These are phyloP conservation scores for Drosophila atroscutellata DNA, from an alignment of 2,888 invertebrate genomes.

Conservation along the genomic window DNA sequence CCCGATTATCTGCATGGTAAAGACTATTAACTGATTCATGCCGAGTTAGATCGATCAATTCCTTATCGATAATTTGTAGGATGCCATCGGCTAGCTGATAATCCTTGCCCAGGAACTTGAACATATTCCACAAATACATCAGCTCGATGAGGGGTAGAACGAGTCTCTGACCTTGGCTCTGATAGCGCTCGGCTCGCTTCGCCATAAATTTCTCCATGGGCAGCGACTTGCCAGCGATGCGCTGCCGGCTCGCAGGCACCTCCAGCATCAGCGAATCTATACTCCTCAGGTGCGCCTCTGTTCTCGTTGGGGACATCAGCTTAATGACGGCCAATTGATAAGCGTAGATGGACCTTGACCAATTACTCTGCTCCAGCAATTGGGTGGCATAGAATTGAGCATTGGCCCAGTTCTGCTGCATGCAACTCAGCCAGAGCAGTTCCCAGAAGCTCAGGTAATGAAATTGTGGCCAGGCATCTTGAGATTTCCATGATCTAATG, in stretches of 20 bases:
- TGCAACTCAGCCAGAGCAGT: constrained; percentile 92
- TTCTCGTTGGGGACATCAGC: constrained; percentile 88
- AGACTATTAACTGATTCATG: background rate
- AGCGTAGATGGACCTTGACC: constrained; percentile 96
- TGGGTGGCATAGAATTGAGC: constrained; percentile 90
- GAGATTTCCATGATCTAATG: constrained; percentile 92
- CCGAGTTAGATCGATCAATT: constrained; percentile 64
- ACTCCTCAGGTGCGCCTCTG: constrained; percentile 62
- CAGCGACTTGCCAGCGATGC: constrained; percentile 97
- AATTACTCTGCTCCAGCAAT: constrained; percentile 92
- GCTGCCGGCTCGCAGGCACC: constrained; percentile 93
- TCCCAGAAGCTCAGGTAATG: constrained; percentile 98
- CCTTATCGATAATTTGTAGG: constrained; percentile 88
- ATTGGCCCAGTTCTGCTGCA: constrained; percentile 89
- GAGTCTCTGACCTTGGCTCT: constrained; percentile 90
- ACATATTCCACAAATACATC: constrained; percentile 96
- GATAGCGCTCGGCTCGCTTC: constrained; percentile 93
- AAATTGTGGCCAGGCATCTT: constrained; percentile 95
- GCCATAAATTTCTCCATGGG: constrained; percentile 98
- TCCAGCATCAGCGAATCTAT: constrained; percentile 89
- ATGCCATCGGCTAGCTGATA: constrained; percentile 87
- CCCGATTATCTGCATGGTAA: constrained; percentile 90
- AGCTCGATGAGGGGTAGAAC: constrained; percentile 94
- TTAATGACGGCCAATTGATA: constrained; percentile 95
- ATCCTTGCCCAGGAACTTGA: constrained; percentile 91